Evolutionary conservation across 2,797 vertebrate species (phyloP), one percentile per base, ranked within the genome.

Genomic region (Chaetodon trifasciatus): DNA sequence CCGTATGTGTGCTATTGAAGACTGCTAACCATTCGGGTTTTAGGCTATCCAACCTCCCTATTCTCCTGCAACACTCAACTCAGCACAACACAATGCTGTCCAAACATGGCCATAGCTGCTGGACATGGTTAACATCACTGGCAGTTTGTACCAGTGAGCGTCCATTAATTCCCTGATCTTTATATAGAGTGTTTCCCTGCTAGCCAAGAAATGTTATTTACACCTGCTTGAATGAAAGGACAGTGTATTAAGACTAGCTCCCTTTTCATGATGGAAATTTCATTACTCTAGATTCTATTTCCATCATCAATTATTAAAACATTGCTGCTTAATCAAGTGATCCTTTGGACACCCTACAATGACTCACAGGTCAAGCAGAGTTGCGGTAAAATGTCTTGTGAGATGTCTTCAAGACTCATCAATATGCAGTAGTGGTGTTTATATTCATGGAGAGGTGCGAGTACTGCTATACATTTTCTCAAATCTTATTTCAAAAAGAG

Each of bases 241-340:
- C 84, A 69, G 19, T 82, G 84, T 82, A 92, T 86, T 87, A 85
- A 90, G 81, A 85, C 70, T 68, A 94, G 94, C 94, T 96, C 91
- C 91, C 92, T 94, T 96, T 96, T 97, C 95, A 95, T 93, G 90
- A 96, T 96, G 96, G 96, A 98, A 97, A 98, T 97, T 97, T 97
- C 96, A 97, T 97, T 97, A 92, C 87, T 84, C 83, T 52, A 94
- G 95, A 95, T 93, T 96, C 89, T 93, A 96, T 96, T 98, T 98
- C 96, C 96, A 96, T 87, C 93, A 97, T 98, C 77, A 97, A 97
- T 98, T 96, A 97, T 98, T 97, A 95, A 96, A 95, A 95, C 93
- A 91, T 92, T 91, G 89, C 88, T 85, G 87, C 86, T 92, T 93
- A 91, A 94, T 93, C 87, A 89, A 91, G 85, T 60, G 70, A 85